Evolutionary conservation across 2,113 vertebrate genomes (phyloP).

Genomic region (Dicentrarchus labrax): DNA sequence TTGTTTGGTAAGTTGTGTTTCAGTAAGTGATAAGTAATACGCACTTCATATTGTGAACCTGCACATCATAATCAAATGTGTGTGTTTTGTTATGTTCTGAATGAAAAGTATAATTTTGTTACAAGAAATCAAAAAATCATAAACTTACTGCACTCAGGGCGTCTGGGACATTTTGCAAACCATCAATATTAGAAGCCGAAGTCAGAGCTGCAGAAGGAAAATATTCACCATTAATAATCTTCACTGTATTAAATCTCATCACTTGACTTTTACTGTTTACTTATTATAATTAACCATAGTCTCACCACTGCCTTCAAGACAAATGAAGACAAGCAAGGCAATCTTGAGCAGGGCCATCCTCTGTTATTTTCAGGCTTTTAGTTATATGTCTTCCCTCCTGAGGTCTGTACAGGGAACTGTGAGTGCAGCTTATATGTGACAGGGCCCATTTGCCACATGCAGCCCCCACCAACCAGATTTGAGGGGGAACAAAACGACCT

Average conservation of each 20-base stretch:
- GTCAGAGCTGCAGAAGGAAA: constrained; percentile 58
- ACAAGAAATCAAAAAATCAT: background rate
- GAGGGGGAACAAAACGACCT: background rate
- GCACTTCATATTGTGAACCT: background rate
- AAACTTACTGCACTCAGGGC: constrained; percentile 45
- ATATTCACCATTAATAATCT: background rate
- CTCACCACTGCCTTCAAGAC: constrained; percentile 73
- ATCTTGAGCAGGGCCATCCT: constrained; percentile 66
- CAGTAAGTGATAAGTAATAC: background rate
- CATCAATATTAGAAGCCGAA: constrained; percentile 21
- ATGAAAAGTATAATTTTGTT: background rate
- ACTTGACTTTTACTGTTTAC: too few species aligned
- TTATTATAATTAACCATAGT: background rate
- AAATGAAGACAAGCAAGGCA: constrained; percentile 61
- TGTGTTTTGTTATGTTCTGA: background rate
- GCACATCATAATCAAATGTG: background rate
- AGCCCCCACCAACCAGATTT: constrained; percentile 24
- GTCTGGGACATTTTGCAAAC: constrained; percentile 32
- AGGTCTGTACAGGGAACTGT: constrained; percentile 16
- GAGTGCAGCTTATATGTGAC: constrained; percentile 45
- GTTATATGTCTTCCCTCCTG: constrained; percentile 4
- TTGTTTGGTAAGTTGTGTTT: background rate
- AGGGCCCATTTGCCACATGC: background rate
- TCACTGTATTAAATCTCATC: background rate
- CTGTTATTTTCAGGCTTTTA: background rate